Evolutionary conservation across 2,797 vertebrate species (phyloP), one percentile per base, ranked within the genome.

Genomic region (Smutsia gigantea): DNA sequence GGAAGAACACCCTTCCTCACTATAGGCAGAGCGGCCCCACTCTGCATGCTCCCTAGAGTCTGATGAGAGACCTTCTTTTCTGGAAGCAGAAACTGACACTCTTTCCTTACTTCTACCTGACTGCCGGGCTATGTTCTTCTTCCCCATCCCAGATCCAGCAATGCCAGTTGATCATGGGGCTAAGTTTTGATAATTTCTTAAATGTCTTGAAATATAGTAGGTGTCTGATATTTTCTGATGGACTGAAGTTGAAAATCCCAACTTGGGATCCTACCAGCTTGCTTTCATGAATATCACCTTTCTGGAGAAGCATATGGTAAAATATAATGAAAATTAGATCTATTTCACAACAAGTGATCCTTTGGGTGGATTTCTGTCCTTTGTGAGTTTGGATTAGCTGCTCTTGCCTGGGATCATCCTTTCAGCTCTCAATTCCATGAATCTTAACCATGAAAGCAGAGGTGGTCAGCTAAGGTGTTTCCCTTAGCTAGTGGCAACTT

Each of bases 401-500:
- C 51, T 46, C 12, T 66, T 7, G 3, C 17, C 53, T 77, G 39
- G 49, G 53, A n/a, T n/a, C n/a, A 51, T 88, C 27, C 49, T 93
- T 61, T 79, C 18, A 68, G 29, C 34, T 92, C 49, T 93, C 93
- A 61, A 71, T 84, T 96, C 96, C 93, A 29, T 42, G 86, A 77
- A 91, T 84, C 19, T 83, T 89, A 89, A 81, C 59, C 81, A 64
- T 77, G 79, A 96, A 97, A 97, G 91, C 49, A 89, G 86, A 79
- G 87, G 37, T 93, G 42, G 59, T 96, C 53, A 82, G 61, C 18
- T 49, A 88, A 93, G 91, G 96, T 97, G 61, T 94, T 98, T 96
- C 93, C 95, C 97, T 93, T 79, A 46, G 46, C 64, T 89, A 63
- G 53, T 55, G 55, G 61, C n/a, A 75, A 91, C 37, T n/a, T 49